Percentiles rank a stretch among this genome's conserved stretches.
Evolutionary conservation across 2,797 vertebrate species (phyloP).

Genomic region (Chiloscyllium punctatum): DNA sequence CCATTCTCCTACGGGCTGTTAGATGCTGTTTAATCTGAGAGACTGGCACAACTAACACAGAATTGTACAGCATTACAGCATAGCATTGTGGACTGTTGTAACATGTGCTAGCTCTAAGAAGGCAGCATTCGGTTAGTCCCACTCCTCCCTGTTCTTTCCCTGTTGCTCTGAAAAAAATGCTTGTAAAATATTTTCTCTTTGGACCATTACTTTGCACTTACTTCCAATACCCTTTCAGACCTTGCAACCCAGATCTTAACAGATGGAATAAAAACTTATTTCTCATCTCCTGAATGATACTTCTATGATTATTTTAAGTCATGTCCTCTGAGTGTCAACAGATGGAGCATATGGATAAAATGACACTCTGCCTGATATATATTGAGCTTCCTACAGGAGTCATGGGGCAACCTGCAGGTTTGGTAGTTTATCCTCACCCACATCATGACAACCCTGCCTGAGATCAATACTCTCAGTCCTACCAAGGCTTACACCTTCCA

Average conservation of each 20-base stretch:
- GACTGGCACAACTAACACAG: neutral
- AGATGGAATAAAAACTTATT: neutral
- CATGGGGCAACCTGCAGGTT: neutral
- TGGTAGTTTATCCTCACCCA: neutral
- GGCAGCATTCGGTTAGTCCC: neutral
- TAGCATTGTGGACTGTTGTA: neutral
- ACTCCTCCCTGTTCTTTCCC: neutral
- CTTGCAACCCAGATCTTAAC: neutral
- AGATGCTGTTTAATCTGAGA: neutral
- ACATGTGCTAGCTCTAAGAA: neutral
- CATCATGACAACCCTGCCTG: neutral
- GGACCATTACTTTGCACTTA: neutral
- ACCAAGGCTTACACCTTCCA: neutral
- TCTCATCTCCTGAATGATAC: neutral
- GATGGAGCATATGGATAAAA: neutral
- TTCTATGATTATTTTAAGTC: neutral
- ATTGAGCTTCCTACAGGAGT: neutral
- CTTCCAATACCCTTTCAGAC: neutral
- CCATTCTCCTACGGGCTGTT: too few relatives aligned
- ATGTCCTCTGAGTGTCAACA: neutral
- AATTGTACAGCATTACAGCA: neutral
- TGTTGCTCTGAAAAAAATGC: neutral
- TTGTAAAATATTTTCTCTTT: neutral
- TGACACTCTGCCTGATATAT: neutral
- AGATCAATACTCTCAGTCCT: neutral